Evolutionary conservation across 2,797 vertebrate species (phyloP).

Genomic region (Acanthiza pusilla): DNA sequence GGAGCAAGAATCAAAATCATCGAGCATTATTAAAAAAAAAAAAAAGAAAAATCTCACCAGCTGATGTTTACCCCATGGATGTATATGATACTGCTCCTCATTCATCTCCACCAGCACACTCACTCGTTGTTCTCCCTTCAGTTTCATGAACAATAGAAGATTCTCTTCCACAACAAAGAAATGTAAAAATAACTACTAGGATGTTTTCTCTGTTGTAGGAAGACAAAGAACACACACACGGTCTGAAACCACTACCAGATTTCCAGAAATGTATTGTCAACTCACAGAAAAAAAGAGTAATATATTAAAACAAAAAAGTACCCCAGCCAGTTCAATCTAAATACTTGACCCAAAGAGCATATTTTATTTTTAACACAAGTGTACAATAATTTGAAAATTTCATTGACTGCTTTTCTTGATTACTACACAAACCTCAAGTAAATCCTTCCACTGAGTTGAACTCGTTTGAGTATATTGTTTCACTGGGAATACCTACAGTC

Average conservation of each 20-base stretch:
- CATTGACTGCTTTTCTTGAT: background rate
- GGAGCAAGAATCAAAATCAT: background rate
- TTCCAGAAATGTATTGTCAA: background rate
- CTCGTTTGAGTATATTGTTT: background rate
- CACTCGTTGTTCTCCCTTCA: background rate
- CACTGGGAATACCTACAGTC: background rate
- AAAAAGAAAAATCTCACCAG: background rate
- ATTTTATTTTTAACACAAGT: background rate
- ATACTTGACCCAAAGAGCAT: background rate
- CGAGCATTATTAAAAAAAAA: background rate
- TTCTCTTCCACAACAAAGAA: constrained; percentile 29
- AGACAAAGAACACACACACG: background rate
- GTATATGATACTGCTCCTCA: background rate
- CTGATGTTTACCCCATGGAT: constrained; percentile 27
- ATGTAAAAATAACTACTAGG: background rate
- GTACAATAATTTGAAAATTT: background rate
- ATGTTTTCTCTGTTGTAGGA: background rate
- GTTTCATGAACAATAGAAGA: constrained; percentile 17
- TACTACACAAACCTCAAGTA: background rate
- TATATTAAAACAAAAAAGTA: background rate
- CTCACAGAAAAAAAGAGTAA: background rate
- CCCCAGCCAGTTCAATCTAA: background rate
- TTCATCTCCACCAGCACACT: constrained; percentile 24
- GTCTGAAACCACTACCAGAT: background rate
- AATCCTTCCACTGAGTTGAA: background rate